Base-by-base conservation (phyloP, 2,888 invertebrate genomes). In the Drosophila phalerata region DNA sequence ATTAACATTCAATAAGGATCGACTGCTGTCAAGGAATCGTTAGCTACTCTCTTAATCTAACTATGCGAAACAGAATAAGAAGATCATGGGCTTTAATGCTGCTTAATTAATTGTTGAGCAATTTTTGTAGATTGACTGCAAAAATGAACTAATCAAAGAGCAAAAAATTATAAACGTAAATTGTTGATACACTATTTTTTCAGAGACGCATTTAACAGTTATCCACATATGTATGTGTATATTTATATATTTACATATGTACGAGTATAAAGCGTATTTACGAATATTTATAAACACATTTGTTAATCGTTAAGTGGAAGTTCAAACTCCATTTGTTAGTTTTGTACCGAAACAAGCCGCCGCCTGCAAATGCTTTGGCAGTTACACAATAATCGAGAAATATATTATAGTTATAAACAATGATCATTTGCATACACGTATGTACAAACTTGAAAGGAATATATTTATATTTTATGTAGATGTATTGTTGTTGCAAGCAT, bases 181-280 rank as follows among this genome's bases (percentile, higher is more conserved):
- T 79, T 79, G 77, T 79, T 79, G 79, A 70, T 42, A 85, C 73
- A 77, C 71, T 82, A 85, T 84, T 86, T 84, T 83, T 85, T 88
- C 88, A 88, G 88, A 86, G 69, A 88, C 84, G 83, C 83, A 84
- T 84, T 84, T 84, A 84, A 83, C 58, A 79, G 73, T 69, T 85
- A 81, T 56, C 66, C 64, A 80, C 70, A 79, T 73, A 79, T 66
- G 64, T 69, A 79, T 48, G 64, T 56, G 51, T 65, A 77, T 58
- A 79, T 72, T 57, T 69, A 55, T 72, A 77, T 60, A 65, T 77
- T 61, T 43, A 65, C 67, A 70, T 66, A 63, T 53, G 56, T 38
- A 51, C 15, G 56, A 55, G 56, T 64, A 49, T 68, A 63, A 55
- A 57, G 55, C 60, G 47, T 73, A 80, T 72, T 67, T 76, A 73